Conservation (phyloP, 1,140 invertebrate species). For the Ceratitis capitata region DNA sequence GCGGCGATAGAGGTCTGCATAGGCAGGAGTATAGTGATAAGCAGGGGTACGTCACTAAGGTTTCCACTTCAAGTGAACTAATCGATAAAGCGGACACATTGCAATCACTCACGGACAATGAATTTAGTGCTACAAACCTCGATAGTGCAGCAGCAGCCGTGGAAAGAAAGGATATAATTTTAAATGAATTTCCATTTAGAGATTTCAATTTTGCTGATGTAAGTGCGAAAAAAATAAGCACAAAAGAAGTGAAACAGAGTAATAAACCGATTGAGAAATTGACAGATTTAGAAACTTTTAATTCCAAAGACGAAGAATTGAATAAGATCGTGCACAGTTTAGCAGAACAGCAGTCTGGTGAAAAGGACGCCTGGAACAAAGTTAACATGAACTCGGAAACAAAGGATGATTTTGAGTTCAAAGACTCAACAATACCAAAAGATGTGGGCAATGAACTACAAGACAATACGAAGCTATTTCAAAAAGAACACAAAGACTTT, state of each 20-base stretch:
- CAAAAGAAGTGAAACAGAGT: background rate
- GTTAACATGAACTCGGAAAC: background rate
- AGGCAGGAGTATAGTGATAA: background rate
- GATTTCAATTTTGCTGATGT: conserved; percentile 4
- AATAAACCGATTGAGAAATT: background rate
- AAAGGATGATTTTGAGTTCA: background rate
- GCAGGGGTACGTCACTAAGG: background rate
- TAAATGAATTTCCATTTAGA: background rate
- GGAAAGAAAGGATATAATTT: background rate
- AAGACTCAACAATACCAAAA: background rate
- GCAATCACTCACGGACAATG: background rate
- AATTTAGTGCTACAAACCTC: background rate
- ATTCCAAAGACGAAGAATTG: background rate
- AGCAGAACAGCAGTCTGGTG: background rate
- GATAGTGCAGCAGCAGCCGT: too few relatives aligned
- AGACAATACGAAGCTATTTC: background rate
- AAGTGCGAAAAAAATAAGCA: background rate
- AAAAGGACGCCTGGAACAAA: background rate
- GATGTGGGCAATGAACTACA: background rate
- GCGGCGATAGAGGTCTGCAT: background rate
- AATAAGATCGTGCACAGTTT: conserved; percentile 7
- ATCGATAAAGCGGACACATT: background rate
- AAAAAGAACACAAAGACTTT: background rate
- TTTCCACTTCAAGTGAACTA: background rate
- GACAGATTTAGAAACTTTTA: background rate